These are phyloP conservation scores for Chrysotoxum bicinctum DNA, from an alignment of 2,888 invertebrate species.

Conservation along the genomic window DNA sequence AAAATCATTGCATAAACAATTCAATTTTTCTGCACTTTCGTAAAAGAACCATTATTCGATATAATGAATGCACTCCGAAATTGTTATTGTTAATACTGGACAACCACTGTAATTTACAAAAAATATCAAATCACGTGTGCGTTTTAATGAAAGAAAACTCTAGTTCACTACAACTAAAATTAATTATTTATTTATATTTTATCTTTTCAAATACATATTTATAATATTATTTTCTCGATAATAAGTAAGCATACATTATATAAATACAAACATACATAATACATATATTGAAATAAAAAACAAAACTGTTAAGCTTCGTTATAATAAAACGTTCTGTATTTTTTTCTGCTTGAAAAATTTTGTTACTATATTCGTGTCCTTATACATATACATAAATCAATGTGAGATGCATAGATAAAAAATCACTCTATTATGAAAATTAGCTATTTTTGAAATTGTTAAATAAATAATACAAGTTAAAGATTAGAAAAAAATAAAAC, in stretches of 20 bases:
- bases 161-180: conserved; percentile 69
- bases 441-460: conserved; percentile 64
- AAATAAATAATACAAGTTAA: conserved; percentile 50
- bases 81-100: no score
- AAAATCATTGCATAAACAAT: no score
- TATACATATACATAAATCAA: conserved; percentile 38
- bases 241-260: conserved; percentile 13
- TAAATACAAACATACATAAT: neutral
- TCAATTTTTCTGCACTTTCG: no score
- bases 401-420: conserved; percentile 27
- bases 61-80: no score
- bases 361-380: conserved; percentile 63
- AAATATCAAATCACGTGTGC: conserved; percentile 39
- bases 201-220: conserved; percentile 44
- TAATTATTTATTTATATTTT: conserved; percentile 68
- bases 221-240: conserved; percentile 26
- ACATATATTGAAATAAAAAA: neutral
- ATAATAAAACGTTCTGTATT: conserved; percentile 38
- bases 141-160: conserved; percentile 55
- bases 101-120: neutral
- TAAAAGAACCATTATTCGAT: no score
- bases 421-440: conserved; percentile 29
- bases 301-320: conserved; percentile 54
- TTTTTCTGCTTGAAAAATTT: conserved; percentile 52
- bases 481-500: conserved; percentile 39